Conservation (phyloP, 2,113 vertebrate genomes). For the Cyanocitta stelleri region DNA sequence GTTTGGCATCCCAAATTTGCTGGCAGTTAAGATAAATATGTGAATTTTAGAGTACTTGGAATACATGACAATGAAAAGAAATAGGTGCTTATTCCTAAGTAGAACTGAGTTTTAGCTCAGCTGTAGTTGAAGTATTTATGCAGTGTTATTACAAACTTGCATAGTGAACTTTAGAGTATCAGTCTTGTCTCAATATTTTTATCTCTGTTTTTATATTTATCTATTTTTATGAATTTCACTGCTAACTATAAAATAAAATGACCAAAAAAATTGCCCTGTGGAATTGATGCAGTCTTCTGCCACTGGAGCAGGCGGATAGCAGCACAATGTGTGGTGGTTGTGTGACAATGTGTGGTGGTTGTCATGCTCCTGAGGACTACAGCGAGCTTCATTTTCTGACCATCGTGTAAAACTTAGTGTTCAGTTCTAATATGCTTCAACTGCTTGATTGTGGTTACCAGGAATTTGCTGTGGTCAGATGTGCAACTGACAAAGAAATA, state of each 20-base stretch:
- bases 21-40: background rate
- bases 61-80: background rate
- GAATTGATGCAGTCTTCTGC: background rate
- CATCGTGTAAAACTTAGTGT: background rate
- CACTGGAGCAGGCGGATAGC: background rate
- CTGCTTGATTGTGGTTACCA: background rate
- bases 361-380: background rate
- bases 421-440: background rate
- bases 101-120: background rate
- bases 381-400: background rate
- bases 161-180: background rate
- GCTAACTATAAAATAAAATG: background rate
- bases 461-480: background rate
- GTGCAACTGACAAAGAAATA: background rate
- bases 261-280: rapidly evolving
- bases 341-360: background rate
- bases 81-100: background rate
- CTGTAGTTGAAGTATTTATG: background rate
- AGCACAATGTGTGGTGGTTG: background rate
- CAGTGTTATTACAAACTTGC: background rate
- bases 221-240: background rate
- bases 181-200: background rate
- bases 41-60: background rate
- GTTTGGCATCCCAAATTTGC: background rate
- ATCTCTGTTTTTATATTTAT: background rate